Conservation (phyloP, 2,113 vertebrate genomes). For the Casuarius casuarius region DNA sequence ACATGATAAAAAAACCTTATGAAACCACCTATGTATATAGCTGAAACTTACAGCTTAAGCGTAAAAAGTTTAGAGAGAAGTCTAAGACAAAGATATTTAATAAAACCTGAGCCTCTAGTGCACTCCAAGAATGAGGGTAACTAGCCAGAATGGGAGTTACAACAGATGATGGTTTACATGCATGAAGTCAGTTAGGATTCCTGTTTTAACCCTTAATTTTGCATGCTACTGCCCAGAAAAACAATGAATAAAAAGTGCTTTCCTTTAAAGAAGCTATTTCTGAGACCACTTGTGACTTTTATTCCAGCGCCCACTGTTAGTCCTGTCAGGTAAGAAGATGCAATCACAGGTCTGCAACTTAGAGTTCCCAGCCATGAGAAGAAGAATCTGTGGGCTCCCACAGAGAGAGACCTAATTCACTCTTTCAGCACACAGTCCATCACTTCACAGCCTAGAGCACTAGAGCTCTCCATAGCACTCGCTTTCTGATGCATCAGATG, state of each 20-base stretch:
- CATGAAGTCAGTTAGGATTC: neutral
- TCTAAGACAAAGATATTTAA: neutral
- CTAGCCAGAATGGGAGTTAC: accelerated
- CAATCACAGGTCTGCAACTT: neutral
- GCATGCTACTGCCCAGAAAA: neutral
- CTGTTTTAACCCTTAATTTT: neutral
- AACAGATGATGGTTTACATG: accelerated
- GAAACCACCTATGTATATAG: neutral
- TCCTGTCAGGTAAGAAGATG: neutral
- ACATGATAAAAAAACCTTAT: neutral
- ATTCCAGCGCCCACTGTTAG: neutral
- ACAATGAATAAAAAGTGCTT: neutral
- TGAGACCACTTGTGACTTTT: neutral
- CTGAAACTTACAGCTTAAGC: neutral
- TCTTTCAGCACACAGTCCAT: neutral
- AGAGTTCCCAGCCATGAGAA: neutral
- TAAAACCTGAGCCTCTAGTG: neutral
- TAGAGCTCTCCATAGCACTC: neutral
- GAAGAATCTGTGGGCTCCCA: neutral
- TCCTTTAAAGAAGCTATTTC: neutral
- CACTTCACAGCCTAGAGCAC: neutral
- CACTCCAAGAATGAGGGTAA: neutral
- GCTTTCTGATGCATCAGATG: neutral
- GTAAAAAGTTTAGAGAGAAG: neutral
- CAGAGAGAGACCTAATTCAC: neutral